Evolutionary conservation across 2,113 vertebrate species (phyloP).

Genomic region (Tursiops truncatus): DNA sequence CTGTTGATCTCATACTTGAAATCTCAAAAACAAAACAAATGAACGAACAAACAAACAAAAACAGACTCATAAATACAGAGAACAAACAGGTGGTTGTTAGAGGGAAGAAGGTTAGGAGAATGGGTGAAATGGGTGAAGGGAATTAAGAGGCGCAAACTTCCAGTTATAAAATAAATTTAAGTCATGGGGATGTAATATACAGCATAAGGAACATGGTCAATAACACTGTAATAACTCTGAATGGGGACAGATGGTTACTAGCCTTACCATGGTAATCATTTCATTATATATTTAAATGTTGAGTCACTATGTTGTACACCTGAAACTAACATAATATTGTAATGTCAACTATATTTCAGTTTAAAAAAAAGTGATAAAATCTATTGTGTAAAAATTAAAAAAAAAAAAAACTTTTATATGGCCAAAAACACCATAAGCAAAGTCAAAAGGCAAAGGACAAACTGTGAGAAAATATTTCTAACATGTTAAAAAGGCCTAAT

Average conservation of each 20-base stretch:
- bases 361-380: not conserved
- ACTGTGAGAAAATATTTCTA: not conserved
- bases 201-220: not conserved
- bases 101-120: not conserved
- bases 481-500: not conserved
- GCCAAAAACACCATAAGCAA: not conserved
- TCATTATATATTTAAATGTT: not conserved
- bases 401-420: not conserved
- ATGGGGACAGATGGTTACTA: not conserved
- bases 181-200: not conserved
- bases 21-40: not conserved
- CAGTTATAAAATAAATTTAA: not conserved
- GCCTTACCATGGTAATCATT: not conserved
- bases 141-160: not conserved
- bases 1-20: not conserved
- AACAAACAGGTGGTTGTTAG: not conserved
- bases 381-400: not conserved
- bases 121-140: not conserved
- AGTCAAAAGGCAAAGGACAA: not conserved
- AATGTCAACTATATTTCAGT: not conserved
- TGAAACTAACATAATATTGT: not conserved
- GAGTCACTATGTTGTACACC: not conserved
- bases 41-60: not conserved
- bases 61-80: not conserved
- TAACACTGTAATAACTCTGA: not conserved